Conservation (phyloP, 2,113 vertebrate genomes). For the Numida meleagris region DNA sequence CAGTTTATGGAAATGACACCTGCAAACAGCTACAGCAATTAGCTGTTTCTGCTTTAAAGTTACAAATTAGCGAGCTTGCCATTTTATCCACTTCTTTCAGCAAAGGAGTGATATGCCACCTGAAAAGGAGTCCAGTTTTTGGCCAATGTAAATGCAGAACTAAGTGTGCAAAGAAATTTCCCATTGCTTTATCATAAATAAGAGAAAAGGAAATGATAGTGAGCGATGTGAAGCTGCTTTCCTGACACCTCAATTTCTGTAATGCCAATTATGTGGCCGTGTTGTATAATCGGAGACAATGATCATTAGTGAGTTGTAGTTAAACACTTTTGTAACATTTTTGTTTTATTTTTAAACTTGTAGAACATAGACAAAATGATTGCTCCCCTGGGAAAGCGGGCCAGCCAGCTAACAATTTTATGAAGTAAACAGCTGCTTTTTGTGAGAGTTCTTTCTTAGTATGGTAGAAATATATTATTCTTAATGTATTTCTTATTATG, state of each 20-base stretch:
- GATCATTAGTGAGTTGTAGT: neutral
- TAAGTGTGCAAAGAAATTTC: neutral
- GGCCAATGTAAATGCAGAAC: neutral
- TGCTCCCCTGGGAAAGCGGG: neutral
- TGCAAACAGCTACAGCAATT: neutral
- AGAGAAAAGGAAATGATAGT: neutral
- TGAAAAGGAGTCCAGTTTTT: neutral
- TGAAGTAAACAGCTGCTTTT: neutral
- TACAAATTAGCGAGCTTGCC: constrained; percentile 1
- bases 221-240: neutral
- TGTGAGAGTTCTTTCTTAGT: neutral
- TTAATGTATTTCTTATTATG: too few relatives aligned
- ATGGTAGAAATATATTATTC: neutral
- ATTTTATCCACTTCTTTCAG: neutral
- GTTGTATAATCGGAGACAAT: neutral
- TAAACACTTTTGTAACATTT: neutral
- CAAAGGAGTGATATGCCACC: neutral
- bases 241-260: neutral
- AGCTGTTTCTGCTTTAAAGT: constrained; percentile 33
- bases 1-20: neutral
- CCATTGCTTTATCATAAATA: neutral
- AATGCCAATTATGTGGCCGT: neutral
- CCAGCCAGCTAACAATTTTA: neutral
- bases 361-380: neutral
- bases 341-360: neutral